These are phyloP conservation scores for Resseliella maxima DNA, from an alignment of 2,888 invertebrate species.

Conservation along the genomic window DNA sequence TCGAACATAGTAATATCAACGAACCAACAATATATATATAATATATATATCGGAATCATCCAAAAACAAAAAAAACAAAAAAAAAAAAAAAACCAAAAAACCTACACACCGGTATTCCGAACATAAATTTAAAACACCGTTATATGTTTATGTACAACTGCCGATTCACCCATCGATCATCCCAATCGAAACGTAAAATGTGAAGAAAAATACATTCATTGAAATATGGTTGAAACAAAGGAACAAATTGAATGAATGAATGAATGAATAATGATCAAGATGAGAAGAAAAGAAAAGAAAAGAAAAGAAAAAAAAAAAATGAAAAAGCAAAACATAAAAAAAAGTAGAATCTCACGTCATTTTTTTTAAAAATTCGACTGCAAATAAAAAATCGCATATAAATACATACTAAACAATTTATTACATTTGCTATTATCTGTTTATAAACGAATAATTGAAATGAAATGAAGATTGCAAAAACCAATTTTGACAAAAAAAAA, in stretches of 20 bases:
- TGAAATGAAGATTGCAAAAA: constrained; percentile 47
- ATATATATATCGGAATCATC: too few species aligned
- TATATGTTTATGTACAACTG: not conserved
- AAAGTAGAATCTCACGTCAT: constrained; percentile 44
- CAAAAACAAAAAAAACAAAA: too few species aligned
- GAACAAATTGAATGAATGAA: not conserved
- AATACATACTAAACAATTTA: constrained; percentile 44
- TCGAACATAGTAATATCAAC: constrained; percentile 20
- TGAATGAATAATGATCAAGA: constrained; percentile 3
- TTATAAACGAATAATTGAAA: constrained; percentile 50
- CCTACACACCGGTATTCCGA: too few species aligned
- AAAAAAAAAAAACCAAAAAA: too few species aligned
- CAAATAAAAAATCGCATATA: constrained; percentile 25
- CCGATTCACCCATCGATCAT: not conserved
- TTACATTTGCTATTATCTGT: constrained; percentile 51
- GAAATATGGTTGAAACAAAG: too few species aligned
- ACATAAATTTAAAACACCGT: not conserved
- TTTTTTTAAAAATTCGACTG: constrained; percentile 36
- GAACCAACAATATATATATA: not conserved
- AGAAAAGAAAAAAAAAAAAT: constrained; percentile 2
- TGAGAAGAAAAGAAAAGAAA: not conserved
- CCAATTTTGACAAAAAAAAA: not conserved
- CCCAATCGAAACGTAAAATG: not conserved
- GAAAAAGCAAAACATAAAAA: not conserved
- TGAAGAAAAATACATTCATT: constrained; percentile 14